Conservation (phyloP, 2,888 invertebrate species). For the Dromius quadrimaculatus region DNA sequence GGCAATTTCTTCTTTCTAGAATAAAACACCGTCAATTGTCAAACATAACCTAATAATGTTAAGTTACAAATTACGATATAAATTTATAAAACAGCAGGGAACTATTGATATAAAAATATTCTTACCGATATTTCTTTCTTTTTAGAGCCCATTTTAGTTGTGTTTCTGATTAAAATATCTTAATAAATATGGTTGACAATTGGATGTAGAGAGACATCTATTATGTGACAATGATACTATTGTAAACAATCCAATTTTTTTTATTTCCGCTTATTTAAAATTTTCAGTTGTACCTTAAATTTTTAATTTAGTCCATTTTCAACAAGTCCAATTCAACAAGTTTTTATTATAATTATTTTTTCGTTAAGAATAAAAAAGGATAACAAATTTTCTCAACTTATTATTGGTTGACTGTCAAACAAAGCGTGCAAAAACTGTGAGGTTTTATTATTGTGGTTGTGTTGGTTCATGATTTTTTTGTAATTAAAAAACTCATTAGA, state of each 20-base stretch:
- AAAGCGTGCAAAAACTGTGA: slow-evolving; percentile 42
- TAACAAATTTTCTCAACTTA: slow-evolving; percentile 16
- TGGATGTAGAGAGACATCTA: slow-evolving; percentile 4
- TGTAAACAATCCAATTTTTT: not conserved
- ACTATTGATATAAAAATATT: too few species aligned
- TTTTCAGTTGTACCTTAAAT: not conserved
- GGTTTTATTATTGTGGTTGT: slow-evolving; percentile 25
- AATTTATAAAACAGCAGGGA: too few species aligned
- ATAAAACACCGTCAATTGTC: too few species aligned
- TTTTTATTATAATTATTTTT: too few species aligned
- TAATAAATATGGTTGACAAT: too few species aligned
- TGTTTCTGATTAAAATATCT: not conserved
- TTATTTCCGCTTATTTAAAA: slow-evolving; percentile 27
- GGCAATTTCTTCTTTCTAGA: slow-evolving; percentile 92
- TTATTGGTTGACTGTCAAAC: slow-evolving; percentile 48
- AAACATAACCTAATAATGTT: too few species aligned
- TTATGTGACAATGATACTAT: not conserved
- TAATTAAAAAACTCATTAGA: slow-evolving; percentile 12
- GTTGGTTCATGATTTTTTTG: slow-evolving; percentile 29
- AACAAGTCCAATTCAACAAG: too few species aligned
- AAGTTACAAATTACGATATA: too few species aligned
- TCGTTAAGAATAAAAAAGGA: slow-evolving; percentile 24
- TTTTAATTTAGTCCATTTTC: too few species aligned
- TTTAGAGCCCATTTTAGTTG: slow-evolving; percentile 33
- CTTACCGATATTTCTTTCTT: slow-evolving; percentile 47